Evolutionary conservation across 2,113 vertebrate species (phyloP), one percentile per base, ranked within the genome.

Genomic region (Plecturocebus donacophilus): DNA sequence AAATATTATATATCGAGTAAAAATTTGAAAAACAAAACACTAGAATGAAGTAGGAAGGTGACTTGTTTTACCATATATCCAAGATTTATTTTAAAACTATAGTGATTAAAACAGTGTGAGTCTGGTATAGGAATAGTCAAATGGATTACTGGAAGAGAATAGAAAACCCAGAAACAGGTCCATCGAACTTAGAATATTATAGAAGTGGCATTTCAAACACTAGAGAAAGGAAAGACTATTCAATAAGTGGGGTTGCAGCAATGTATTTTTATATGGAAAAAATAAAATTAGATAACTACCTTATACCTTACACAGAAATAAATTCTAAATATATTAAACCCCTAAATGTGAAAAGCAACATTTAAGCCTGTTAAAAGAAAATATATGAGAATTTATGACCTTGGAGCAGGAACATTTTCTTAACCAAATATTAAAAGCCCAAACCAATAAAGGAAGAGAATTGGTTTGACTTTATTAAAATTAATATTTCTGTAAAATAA

Each of bases 191-290:
- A 86, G 64, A 90, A 47, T 81, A 86, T 61, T 87, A 73, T 38
- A 68, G 25, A 94, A 90, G 32, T 86, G 38, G 17, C 66, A 81
- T 61, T 90, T 90, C 75, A 91, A 94, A 87, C 7, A 81, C 45
- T 64, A 47, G 49, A 54, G 45, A n/a, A 61, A 79, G 25, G 52
- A 87, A 94, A 94, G 52, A 73, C 54, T 79, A 80, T n/a, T 71
- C 45, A 90, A 93, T 87, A 94, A 91, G 42, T 66, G 47, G 5
- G 47, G 10, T 66, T 81, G 32, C n/a, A 85, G 56, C 12, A 75
- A 89, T 20, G 23, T 35, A 90, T 91, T 94, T 88, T 96, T 94
- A 96, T 38, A 81, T 47, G 45, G 32, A 86, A 96, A 86, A 91
- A 70, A 79, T 61, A 79, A 73, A 79, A 42, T 42, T 71, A 82